These are phyloP conservation scores for Hypselothyrea guttata DNA, from an alignment of 2,888 invertebrate genomes.

Conservation along the genomic window DNA sequence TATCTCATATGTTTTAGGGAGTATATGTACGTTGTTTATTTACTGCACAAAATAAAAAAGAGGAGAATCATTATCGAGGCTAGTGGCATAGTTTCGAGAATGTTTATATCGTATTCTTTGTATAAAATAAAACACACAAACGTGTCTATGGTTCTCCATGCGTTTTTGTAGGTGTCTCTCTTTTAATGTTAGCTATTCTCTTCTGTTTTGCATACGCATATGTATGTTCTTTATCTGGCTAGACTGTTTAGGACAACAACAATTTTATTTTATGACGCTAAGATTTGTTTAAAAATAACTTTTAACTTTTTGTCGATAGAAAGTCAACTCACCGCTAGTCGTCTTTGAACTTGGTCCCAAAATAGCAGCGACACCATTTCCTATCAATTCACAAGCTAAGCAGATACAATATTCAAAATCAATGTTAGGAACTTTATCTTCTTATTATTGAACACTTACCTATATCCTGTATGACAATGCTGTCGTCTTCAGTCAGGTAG, in stretches of 20 bases:
- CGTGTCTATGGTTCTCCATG: too few relatives aligned
- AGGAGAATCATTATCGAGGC: constrained; percentile 72
- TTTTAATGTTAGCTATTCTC: background rate
- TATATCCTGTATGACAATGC: constrained; percentile 78
- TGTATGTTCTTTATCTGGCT: constrained; percentile 8
- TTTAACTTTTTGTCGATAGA: constrained; percentile 27
- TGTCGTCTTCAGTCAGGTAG: constrained; percentile 73
- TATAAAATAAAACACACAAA: too few relatives aligned
- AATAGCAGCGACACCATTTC: constrained; percentile 87
- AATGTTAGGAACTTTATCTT: background rate
- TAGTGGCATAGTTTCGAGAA: constrained; percentile 48
- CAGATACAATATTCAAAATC: background rate
- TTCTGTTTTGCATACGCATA: constrained; percentile 1
- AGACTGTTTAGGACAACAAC: constrained; percentile 22
- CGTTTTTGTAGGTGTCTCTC: too few relatives aligned
- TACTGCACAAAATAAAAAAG: constrained; percentile 58
- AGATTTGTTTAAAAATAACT: constrained; percentile 17
- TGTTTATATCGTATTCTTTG: too few relatives aligned
- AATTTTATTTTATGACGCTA: constrained; percentile 62
- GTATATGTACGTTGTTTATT: too few relatives aligned
- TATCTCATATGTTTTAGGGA: constrained; percentile 1
- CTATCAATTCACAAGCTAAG: constrained; percentile 86
- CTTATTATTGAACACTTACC: constrained; percentile 61
- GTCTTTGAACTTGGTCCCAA: constrained; percentile 86
- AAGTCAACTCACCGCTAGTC: constrained; percentile 76